Evolutionary conservation across 2,888 invertebrate species (phyloP).

Genomic region (Linhomoeus sp.): DNA sequence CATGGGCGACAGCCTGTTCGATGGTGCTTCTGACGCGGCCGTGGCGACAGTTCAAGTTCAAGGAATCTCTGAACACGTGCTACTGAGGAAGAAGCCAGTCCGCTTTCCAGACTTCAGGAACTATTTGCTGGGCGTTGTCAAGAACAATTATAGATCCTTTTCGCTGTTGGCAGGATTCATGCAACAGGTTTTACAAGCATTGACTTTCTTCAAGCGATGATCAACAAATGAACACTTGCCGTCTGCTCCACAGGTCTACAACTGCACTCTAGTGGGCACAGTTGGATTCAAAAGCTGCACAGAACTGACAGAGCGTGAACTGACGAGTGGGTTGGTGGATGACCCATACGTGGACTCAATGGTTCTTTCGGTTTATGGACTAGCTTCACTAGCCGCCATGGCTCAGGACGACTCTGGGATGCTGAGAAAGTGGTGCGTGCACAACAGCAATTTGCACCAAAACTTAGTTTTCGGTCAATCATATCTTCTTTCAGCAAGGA

Average conservation of each 20-base stretch:
- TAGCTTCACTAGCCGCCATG: slow-evolving; percentile 15
- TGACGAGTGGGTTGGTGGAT: slow-evolving; percentile 6
- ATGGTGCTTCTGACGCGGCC: no score
- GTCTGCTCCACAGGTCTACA: slow-evolving; percentile 14
- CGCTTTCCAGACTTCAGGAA: slow-evolving; percentile 5
- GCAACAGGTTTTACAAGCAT: no score
- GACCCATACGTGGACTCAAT: slow-evolving; percentile 15
- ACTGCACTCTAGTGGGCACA: slow-evolving; percentile 7
- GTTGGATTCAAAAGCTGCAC: slow-evolving; percentile 5
- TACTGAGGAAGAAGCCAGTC: not conserved
- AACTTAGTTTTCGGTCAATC: no score
- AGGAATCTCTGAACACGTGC: not conserved
- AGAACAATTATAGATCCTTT: slow-evolving; percentile 22
- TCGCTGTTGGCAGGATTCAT: slow-evolving; percentile 20
- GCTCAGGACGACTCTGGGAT: no score
- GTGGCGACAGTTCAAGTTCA: no score
- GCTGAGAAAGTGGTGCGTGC: no score
- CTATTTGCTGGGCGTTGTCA: slow-evolving; percentile 21
- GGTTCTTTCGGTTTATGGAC: slow-evolving; percentile 21
- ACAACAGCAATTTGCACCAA: no score
- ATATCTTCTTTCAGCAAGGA: no score
- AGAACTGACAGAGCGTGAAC: slow-evolving; percentile 1
- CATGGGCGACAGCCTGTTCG: no score
- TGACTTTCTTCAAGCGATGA: no score
- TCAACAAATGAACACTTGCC: no score